phyloP scores from a whole-genome alignment of 2,113 vertebrate genomes.

The Clarias batrachus region DNA sequence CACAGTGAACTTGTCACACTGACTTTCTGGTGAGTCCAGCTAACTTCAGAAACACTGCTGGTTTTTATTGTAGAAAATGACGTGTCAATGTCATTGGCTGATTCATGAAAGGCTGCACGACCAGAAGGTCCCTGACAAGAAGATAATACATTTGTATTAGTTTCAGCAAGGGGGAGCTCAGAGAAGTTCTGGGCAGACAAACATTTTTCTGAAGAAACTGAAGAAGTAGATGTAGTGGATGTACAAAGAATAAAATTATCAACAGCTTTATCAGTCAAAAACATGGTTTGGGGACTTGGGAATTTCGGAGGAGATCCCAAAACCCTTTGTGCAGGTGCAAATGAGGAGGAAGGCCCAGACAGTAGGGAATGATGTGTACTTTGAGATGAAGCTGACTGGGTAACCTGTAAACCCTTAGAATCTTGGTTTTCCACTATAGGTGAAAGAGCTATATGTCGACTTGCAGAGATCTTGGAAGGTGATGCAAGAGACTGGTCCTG shows the following conservation, averaged over 20 bases:
- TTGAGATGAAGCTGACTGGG: constrained; percentile 40
- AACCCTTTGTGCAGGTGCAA: constrained; percentile 36
- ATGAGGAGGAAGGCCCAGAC: constrained; percentile 32
- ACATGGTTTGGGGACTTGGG: constrained; percentile 30
- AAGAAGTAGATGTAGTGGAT: constrained; percentile 33
- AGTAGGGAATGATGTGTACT: constrained; percentile 33
- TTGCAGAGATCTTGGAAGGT: constrained; percentile 43
- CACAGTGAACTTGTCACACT: constrained; percentile 23
- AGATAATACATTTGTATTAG: constrained; percentile 13
- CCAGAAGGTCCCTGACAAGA: constrained; percentile 29
- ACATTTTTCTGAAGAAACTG: constrained; percentile 5
- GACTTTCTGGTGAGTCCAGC: constrained; percentile 36
- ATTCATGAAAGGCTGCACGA: constrained; percentile 41
- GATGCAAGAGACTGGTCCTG: constrained; percentile 12
- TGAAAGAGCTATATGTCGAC: constrained; percentile 48
- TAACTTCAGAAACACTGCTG: constrained; percentile 48
- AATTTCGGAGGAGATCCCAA: constrained; percentile 37
- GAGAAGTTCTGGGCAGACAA: constrained; percentile 19
- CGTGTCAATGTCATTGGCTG: constrained; percentile 46
- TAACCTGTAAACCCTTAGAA: constrained; percentile 49
- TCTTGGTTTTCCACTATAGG: constrained; percentile 59
- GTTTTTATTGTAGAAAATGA: constrained; percentile 26
- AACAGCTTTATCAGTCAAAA: constrained; percentile 49
- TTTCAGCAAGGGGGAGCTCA: constrained; percentile 30
- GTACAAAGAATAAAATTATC: constrained; percentile 42